Conservation (phyloP, 2,888 invertebrate genomes). For the Volucella zonaria region DNA sequence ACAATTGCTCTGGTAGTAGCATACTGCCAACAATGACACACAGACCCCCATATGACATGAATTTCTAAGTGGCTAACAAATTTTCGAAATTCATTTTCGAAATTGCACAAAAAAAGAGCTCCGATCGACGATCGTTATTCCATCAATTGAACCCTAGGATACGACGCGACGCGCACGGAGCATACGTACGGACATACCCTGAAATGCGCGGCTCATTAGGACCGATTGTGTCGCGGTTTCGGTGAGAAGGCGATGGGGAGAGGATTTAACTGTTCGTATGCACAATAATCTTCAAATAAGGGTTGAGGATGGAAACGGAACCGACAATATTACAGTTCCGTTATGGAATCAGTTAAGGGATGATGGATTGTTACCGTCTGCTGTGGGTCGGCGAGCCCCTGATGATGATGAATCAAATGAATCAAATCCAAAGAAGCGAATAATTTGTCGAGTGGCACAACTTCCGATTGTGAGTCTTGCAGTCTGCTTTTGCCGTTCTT, state of each 20-base stretch:
- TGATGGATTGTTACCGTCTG: constrained; percentile 55
- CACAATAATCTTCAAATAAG: constrained; percentile 36
- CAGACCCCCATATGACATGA: constrained; percentile 72
- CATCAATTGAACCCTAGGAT: constrained; percentile 38
- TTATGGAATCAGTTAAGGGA: constrained; percentile 49
- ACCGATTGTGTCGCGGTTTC: constrained; percentile 40
- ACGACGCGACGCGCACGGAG: not conserved
- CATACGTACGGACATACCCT: constrained; percentile 20
- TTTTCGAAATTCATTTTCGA: constrained; percentile 38
- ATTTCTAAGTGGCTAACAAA: constrained; percentile 66
- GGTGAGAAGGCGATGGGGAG: not conserved
- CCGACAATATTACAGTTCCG: constrained; percentile 19
- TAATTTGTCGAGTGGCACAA: constrained; percentile 69
- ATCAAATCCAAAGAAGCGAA: constrained; percentile 56
- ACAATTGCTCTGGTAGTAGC: constrained; percentile 66
- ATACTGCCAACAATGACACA: constrained; percentile 35
- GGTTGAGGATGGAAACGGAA: constrained; percentile 43
- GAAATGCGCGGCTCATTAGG: constrained; percentile 55
- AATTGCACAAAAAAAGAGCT: constrained; percentile 27
- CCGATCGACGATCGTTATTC: constrained; percentile 57
- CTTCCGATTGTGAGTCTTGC: constrained; percentile 59
- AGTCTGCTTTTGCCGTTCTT: not conserved
- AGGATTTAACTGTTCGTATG: not conserved
- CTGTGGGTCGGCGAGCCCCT: constrained; percentile 27
- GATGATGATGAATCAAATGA: constrained; percentile 24